Percentiles rank a stretch among this genome's conserved stretches.
These are phyloP conservation scores for Hassar affinis DNA, from an alignment of 2,113 vertebrate genomes.

Conservation along the genomic window DNA sequence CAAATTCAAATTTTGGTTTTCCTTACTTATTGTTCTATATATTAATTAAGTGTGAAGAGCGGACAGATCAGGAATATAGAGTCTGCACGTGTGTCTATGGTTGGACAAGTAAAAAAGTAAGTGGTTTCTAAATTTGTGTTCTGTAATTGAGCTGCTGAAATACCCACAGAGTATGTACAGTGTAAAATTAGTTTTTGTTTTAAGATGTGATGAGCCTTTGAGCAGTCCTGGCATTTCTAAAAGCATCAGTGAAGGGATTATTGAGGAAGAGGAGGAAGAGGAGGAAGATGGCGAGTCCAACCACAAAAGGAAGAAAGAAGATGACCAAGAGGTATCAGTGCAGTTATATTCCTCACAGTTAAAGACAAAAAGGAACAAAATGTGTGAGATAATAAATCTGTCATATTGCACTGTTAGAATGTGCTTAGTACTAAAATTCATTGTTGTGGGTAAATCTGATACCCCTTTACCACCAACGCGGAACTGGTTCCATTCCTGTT, in stretches of 20 bases:
- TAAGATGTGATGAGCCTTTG: conserved; percentile 84
- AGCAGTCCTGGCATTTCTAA: conserved; percentile 81
- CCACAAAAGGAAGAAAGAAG: conserved; percentile 93
- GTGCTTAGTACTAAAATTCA: neutral
- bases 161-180: neutral
- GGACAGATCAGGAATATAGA: conserved; percentile 95
- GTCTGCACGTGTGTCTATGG: conserved; percentile 95
- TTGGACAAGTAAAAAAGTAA: conserved; percentile 95
- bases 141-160: neutral
- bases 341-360: too few species aligned
- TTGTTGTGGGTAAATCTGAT: neutral
- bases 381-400: neutral
- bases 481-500: too few species aligned
- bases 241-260: conserved; percentile 88
- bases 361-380: neutral
- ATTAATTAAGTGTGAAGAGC: conserved; percentile 85
- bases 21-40: neutral
- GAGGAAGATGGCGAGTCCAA: conserved; percentile 84
- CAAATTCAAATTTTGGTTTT: neutral
- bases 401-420: neutral
- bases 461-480: too few species aligned
- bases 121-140: conserved; percentile 50
- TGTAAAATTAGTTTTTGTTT: conserved; percentile 16
- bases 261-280: conserved; percentile 92
- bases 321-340: conserved; percentile 83